Conservation (phyloP, 2,888 invertebrate species). For the Acrobasis suavella region DNA sequence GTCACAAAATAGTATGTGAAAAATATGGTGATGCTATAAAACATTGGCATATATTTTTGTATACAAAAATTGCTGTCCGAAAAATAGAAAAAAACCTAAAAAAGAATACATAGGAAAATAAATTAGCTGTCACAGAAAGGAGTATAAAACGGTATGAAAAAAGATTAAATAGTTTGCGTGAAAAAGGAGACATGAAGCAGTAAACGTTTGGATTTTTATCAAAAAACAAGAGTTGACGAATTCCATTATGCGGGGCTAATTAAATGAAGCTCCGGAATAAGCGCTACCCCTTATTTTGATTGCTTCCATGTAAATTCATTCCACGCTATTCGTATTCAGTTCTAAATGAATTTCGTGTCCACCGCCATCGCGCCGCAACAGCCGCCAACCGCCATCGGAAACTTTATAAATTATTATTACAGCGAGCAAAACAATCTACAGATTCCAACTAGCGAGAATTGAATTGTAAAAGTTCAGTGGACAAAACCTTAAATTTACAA, state of each 20-base stretch:
- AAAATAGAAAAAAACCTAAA: neutral
- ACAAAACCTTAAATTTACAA: constrained; percentile 45
- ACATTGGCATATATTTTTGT: neutral
- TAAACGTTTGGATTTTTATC: constrained; percentile 41
- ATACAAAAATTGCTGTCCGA: neutral
- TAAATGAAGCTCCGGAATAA: constrained; percentile 63
- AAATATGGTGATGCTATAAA: neutral
- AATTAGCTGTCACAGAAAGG: neutral
- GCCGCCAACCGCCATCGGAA: constrained; percentile 54
- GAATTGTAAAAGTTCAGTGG: constrained; percentile 58
- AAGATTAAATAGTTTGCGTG: neutral
- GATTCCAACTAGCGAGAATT: constrained; percentile 57
- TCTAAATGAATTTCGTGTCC: constrained; percentile 67
- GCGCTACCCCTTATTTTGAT: constrained; percentile 66
- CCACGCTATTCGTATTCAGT: constrained; percentile 60
- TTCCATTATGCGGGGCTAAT: constrained; percentile 60
- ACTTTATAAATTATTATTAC: constrained; percentile 70
- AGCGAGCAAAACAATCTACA: constrained; percentile 63
- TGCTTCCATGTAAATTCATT: constrained; percentile 70
- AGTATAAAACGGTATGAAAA: neutral
- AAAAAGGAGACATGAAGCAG: neutral
- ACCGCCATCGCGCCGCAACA: constrained; percentile 55
- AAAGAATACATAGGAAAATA: neutral
- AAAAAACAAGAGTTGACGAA: constrained; percentile 52
- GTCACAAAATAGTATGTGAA: too few relatives aligned